Evolutionary conservation across 2,888 invertebrate genomes (phyloP), one percentile per base, ranked within the genome.

Genomic region (Cyaniris semiargus): DNA sequence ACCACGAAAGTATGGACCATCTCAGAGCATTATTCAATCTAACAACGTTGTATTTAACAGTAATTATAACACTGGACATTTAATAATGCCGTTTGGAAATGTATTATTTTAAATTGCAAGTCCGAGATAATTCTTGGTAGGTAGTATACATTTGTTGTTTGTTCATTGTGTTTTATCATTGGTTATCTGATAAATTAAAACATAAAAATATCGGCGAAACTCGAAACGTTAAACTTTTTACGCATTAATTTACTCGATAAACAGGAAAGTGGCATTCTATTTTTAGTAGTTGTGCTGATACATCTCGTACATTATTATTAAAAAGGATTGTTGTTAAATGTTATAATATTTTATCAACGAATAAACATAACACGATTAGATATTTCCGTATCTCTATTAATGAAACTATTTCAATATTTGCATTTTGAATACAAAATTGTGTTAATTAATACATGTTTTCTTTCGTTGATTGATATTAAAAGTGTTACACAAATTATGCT

Each of bases 261-360:
- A 4, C 23, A 13, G 8, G 13, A 53, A 15, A 53, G 18, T 18
- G 5, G 15, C 53, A 18, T 18, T 53, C 18, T 53, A 53, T 53
- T 18, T 53, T 13, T 21, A 13, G 13, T 60, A 58, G 15, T 18
- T 21, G 0, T n/a, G 1, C 10, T 23, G 10, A 21, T 60, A 13
- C 13, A 3, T 23, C 60, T 13, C 60, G 15, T 27, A 66, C 23
- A 66, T 66, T 66, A 27, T 66, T 66, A 66, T 27, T 15, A 15
- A 27, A 27, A 15, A 66, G 6, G 15, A 27, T 66, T 66, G 8
- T 27, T 27, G 15, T 66, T 60, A 7, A 18, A 31, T 23, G 23
- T 23, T 23, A 60, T 60, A 23, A 60, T n/a, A n/a, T n/a, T 66
- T 66, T 66, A 66, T 66, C 66, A 66, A 66, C 1, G 18, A 66